Evolutionary conservation across 2,113 vertebrate species (phyloP), one percentile per base, ranked within the genome.

Genomic region (Cercopithecus mona): DNA sequence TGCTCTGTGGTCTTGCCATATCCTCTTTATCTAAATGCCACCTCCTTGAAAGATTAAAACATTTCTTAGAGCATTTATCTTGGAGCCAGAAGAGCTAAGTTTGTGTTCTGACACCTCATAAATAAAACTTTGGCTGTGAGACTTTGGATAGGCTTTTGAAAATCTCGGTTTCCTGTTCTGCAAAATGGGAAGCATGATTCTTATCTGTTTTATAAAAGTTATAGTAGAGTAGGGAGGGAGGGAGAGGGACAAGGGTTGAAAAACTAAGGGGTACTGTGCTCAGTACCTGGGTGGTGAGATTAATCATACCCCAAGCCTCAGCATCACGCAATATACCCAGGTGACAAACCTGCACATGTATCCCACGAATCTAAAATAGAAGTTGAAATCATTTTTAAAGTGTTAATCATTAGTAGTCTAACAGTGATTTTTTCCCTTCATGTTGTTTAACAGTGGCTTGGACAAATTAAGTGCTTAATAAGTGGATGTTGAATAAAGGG

Each of bases 81-180:
- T 50, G 35, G n/a, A 88, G 18, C 17, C 43, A 35, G n/a, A 80
- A 61, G 48, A 61, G 3, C 85, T 72, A 70, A 45, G n/a, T 64
- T 80, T 90, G 30, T 30, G 11, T 72, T 45, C 43, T 43, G 70
- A n/a, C 4, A 20, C 27, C 30, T 95, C 72, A 73, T 1, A 17
- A 55, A 68, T 75, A 88, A 94, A 59, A 48, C 50, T 85, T 48
- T 66, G 64, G 76, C 50, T 50, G 35, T 72, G n/a, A 68, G 68
- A 84, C 38, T 50, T 68, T 32, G 25, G 59, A 12, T 16, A 13
- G 18, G 11, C 40, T 84, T 68, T 79, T 96, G 61, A 64, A 94
- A 93, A 68, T 66, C 85, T 66, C 88, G 25, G 87, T 72, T 93
- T 94, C 50, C 38, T 84, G 3, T 90, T 84, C 84, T 95, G 32